Evolutionary conservation across 2,797 vertebrate genomes (phyloP).

Genomic region (Octomys mimax): DNA sequence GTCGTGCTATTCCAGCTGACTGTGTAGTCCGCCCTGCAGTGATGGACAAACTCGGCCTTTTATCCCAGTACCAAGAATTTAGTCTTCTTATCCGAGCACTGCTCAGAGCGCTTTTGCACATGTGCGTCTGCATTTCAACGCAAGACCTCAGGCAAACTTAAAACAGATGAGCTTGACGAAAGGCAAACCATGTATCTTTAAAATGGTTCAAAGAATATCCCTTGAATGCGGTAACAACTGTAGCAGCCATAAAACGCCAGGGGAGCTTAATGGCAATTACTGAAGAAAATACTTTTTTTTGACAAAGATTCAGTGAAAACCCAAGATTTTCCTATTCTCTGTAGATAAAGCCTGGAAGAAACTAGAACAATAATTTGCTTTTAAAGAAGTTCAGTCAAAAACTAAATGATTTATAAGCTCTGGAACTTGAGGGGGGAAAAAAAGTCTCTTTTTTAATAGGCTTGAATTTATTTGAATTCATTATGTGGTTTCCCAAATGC

Average conservation of each 20-base stretch:
- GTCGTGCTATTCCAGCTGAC: neutral
- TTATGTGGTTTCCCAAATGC: constrained; percentile 67
- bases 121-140: neutral
- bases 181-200: neutral
- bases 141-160: neutral
- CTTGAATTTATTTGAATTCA: constrained; percentile 74
- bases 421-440: constrained; percentile 58
- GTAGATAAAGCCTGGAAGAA: neutral
- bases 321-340: constrained; percentile 3
- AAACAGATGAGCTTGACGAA: neutral
- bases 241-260: neutral
- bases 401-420: constrained; percentile 45
- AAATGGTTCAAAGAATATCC: neutral
- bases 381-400: constrained; percentile 58
- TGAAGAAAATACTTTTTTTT: constrained; percentile 31
- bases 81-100: neutral
- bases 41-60: neutral
- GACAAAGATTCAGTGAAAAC: constrained; percentile 43
- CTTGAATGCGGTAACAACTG: constrained; percentile 27
- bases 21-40: neutral
- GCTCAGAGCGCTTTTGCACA: neutral
- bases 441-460: constrained; percentile 68
- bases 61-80: neutral
- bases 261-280: neutral
- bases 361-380: neutral